phyloP scores from a whole-genome alignment of 2,888 invertebrate species.

The Tanypteryx hageni region DNA sequence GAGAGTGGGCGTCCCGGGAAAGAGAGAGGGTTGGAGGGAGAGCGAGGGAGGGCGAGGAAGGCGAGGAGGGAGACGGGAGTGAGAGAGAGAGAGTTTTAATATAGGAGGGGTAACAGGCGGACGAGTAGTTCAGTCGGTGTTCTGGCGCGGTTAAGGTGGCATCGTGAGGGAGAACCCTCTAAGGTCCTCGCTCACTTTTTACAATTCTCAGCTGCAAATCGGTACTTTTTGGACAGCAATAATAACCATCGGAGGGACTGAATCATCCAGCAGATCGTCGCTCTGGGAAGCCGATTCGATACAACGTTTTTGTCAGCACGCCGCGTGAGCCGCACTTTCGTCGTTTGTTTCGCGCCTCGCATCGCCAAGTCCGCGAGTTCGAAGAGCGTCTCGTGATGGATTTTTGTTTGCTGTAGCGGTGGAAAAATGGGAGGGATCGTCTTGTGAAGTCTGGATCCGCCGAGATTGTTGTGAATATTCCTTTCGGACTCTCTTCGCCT shows the following conservation, averaged over 20 bases:
- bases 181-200: not conserved
- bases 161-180: not conserved
- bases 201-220: not conserved
- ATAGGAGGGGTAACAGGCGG: constrained; percentile 57
- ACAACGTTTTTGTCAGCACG: no score
- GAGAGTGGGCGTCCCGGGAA: constrained; percentile 37
- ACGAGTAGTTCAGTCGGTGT: constrained; percentile 57
- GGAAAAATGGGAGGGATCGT: no score
- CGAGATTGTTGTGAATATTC: not conserved
- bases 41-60: not conserved
- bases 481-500: not conserved
- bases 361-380: not conserved
- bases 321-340: not conserved
- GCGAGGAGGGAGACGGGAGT: not conserved
- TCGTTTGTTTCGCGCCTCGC: not conserved
- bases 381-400: no score
- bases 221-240: not conserved
- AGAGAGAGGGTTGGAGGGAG: not conserved
- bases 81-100: constrained; percentile 54
- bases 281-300: no score
- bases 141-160: constrained; percentile 46
- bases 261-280: not conserved
- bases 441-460: no score
- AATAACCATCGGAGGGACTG: not conserved
- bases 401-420: no score